A percentile compares a stretch with the other conserved stretches of the same genome.
Conservation (phyloP, 2,888 invertebrate genomes). For the Tetropium fuscum region DNA sequence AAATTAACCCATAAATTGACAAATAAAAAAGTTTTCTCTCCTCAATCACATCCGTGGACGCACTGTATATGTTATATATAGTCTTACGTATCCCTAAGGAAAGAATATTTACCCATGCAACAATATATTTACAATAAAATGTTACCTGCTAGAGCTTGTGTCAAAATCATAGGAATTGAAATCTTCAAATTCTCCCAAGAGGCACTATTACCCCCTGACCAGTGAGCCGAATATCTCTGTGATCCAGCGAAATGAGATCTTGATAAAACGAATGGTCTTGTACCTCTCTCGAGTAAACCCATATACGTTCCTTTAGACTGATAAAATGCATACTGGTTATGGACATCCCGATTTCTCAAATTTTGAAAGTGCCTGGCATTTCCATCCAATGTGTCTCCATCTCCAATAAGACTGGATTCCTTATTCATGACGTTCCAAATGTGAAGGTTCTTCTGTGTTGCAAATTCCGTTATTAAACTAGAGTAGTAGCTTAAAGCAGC, state of each 20-base stretch:
- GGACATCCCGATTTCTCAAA: conserved; percentile 88
- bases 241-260: conserved; percentile 90
- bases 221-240: conserved; percentile 88
- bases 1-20: too few species aligned
- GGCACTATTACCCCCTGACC: conserved; percentile 97
- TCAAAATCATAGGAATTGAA: conserved; percentile 90
- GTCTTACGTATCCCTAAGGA: too few species aligned
- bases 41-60: too few species aligned
- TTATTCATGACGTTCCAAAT: conserved; percentile 99
- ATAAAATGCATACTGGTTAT: conserved; percentile 88
- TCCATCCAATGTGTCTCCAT: conserved; percentile 58
- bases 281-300: conserved; percentile 69
- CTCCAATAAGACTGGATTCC: conserved; percentile 96
- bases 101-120: too few species aligned
- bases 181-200: conserved; percentile 91
- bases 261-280: conserved; percentile 89
- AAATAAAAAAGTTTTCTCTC: too few species aligned
- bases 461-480: conserved; percentile 64
- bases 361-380: conserved; percentile 74
- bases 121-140: too few species aligned
- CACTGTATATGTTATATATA: too few species aligned
- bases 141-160: conserved; percentile 14
- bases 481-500: conserved; percentile 81
- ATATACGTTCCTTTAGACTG: conserved; percentile 71
- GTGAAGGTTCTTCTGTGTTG: conserved; percentile 73